A percentile compares a stretch with the other conserved stretches of the same genome.
phyloP scores from a whole-genome alignment of 2,113 vertebrate species.

The Periophthalmodon schlosseri region DNA sequence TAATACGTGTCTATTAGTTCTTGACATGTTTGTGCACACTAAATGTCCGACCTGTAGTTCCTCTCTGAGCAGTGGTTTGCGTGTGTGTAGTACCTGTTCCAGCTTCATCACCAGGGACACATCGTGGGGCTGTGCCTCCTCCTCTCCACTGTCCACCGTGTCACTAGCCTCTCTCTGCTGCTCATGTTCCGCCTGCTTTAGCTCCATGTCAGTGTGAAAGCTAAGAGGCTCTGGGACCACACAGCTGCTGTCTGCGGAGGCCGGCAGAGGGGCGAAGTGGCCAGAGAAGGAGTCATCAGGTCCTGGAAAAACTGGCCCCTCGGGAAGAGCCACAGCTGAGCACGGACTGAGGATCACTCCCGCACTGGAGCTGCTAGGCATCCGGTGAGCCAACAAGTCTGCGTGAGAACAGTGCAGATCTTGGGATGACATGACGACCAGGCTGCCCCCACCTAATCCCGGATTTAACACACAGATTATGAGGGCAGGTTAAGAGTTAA shows the following conservation, averaged over 20 bases:
- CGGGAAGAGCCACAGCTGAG: conserved; percentile 66
- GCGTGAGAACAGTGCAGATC: conserved; percentile 67
- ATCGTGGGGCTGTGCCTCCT: conserved; percentile 47
- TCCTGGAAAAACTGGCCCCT: conserved; percentile 44
- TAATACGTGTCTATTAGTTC: too few relatives aligned
- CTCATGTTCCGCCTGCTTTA: neutral
- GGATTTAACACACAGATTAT: conserved; percentile 50
- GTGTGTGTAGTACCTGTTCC: conserved; percentile 80
- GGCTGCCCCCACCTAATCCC: conserved; percentile 49
- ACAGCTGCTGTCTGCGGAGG: conserved; percentile 80
- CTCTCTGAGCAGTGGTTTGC: neutral
- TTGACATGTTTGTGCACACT: too few relatives aligned
- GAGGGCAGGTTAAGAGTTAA: conserved; percentile 50
- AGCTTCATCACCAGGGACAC: conserved; percentile 82
- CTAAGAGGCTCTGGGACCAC: conserved; percentile 41
- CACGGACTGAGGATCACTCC: conserved; percentile 83
- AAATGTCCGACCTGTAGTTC: neutral
- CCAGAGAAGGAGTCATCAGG: conserved; percentile 70
- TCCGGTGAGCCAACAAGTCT: conserved; percentile 81
- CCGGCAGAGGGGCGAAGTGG: conserved; percentile 66
- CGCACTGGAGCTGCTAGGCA: conserved; percentile 79
- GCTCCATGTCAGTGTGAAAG: neutral
- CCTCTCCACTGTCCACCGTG: conserved; percentile 45
- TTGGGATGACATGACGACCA: conserved; percentile 81
- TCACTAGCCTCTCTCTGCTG: conserved; percentile 8